These are phyloP conservation scores for Papilio dardanus DNA, from an alignment of 1,140 invertebrate genomes.

Conservation along the genomic window DNA sequence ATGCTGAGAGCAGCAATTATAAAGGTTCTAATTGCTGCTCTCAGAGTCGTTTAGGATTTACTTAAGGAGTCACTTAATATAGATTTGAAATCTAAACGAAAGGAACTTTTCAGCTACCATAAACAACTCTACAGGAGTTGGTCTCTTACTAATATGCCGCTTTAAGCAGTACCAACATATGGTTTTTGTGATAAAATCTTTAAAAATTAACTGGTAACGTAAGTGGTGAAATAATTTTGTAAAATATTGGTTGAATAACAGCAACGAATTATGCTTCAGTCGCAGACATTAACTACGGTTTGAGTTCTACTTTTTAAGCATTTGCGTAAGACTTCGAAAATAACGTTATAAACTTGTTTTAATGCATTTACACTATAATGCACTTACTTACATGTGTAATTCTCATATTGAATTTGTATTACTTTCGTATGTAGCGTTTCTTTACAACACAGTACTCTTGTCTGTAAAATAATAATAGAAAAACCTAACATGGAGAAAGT, in stretches of 20 bases:
- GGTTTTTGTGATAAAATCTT: background rate
- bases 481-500: no score
- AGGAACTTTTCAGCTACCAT: background rate
- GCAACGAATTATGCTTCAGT: conserved; percentile 20
- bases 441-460: no score
- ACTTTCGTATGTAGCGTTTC: no score
- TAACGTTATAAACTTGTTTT: background rate
- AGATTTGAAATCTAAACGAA: background rate
- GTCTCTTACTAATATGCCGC: background rate
- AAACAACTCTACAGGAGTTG: no score
- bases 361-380: background rate
- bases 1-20: no score
- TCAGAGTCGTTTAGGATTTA: background rate
- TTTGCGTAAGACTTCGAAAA: conserved; percentile 6
- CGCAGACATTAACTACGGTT: background rate
- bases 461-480: no score
- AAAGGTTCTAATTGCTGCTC: no score
- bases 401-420: no score
- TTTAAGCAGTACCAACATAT: no score
- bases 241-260: conserved; percentile 22
- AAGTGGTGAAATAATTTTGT: conserved; percentile 18
- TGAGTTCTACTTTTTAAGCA: conserved; percentile 13
- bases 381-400: no score
- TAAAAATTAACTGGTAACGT: conserved; percentile 21
- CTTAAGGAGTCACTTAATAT: background rate